phyloP scores from a whole-genome alignment of 1,140 invertebrate species.

The Trissolcus basalis region DNA sequence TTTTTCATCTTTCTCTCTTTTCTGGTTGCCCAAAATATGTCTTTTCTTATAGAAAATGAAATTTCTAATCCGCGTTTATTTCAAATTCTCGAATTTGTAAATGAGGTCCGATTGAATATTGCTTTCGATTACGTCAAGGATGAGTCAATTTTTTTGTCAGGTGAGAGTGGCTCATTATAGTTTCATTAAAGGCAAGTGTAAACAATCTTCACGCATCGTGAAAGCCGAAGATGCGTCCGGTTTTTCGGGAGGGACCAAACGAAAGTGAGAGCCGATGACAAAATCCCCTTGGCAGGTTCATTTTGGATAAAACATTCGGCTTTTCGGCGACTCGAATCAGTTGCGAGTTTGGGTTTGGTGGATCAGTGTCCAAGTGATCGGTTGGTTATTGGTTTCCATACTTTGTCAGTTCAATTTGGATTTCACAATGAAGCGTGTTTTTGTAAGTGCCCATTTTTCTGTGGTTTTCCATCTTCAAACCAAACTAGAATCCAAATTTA shows the following conservation, averaged over 20 bases:
- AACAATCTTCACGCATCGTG: conserved; percentile 16
- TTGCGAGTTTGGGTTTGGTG: conserved; percentile 12
- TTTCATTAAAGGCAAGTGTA: conserved; percentile 27
- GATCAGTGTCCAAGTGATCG: conserved; percentile 11
- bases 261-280: conserved; percentile 39
- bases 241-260: conserved; percentile 38
- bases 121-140: conserved; percentile 24
- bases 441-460: conserved; percentile 20
- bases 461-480: no score
- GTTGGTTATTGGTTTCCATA: neutral
- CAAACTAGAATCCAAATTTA: no score
- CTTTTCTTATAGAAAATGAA: no score
- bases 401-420: neutral
- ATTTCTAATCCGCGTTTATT: conserved; percentile 6
- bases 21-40: no score
- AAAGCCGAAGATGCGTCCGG: conserved; percentile 27
- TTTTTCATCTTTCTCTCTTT: no score
- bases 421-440: conserved; percentile 32
- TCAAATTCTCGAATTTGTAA: conserved; percentile 23
- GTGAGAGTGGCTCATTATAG: conserved; percentile 26
- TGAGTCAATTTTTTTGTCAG: conserved; percentile 25
- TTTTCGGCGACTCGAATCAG: conserved; percentile 24
- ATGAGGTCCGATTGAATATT: conserved; percentile 14
- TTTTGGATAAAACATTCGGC: conserved; percentile 46
- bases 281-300: conserved; percentile 15